Base-by-base conservation (phyloP, 2,797 vertebrate species). In the Psittacula echo region DNA sequence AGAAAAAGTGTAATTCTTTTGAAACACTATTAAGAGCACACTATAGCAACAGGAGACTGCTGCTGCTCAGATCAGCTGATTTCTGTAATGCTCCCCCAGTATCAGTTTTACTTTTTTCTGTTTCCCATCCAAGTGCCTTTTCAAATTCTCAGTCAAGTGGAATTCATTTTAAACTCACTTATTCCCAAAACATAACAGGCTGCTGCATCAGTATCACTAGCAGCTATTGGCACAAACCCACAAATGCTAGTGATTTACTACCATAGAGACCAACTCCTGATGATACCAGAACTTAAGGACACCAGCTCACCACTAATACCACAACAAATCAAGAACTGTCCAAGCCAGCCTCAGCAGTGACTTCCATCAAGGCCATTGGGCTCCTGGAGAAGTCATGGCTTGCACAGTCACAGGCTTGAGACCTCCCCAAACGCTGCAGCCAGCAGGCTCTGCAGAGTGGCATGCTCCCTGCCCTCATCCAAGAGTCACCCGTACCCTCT, bases 131-230 rank as follows among this genome's bases (percentile, higher is more conserved):
- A 64, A 17, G 19, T 39, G 45, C 45, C 6, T 75, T 60, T 54
- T 50, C 47, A 53, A 50, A 51, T 48, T 42, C 37, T 30, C 54
- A 29, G 9, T 77, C 29, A 60, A 3, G 29, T 37, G 32, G 56
- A 78, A 78, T 45, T 48, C 0, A 58, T 37, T 72, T 87, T 30
- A 30, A 74, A 16, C 26, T 85, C 56, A 32, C 6, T 78, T 47
- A 67, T 37, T 66, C 17, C 51, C 44, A 45, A 77, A 83, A 32
- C 0, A 1, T 0, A 51, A 11, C 0, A 2, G 6, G 11, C n/a
- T 77, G 65, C 56, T 51, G 13, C 6, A 2, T 0, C 3, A 1
- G 10, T 34, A 16, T 30, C 74, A 30, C 51, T 4, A n/a, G 17
- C 7, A 29, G n/a, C 21, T 53, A 32, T 2, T 5, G 2, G 19